These are phyloP conservation scores for Leucosticte australis DNA, from an alignment of 2,113 vertebrate genomes.

Conservation along the genomic window DNA sequence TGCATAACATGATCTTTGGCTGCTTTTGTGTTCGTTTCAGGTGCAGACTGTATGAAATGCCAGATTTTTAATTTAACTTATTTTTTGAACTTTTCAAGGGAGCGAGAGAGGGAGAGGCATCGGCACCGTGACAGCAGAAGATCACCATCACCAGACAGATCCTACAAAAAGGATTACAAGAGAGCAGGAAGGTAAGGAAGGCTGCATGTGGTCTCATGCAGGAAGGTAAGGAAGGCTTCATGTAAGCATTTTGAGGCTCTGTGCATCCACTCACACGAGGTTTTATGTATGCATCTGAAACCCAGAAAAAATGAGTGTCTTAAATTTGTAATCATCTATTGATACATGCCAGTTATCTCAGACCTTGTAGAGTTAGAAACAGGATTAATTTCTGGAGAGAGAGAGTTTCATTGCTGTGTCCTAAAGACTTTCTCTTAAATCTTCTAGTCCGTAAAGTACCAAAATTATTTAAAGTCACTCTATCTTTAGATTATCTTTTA, in stretches of 20 bases:
- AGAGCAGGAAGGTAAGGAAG: conserved; percentile 82
- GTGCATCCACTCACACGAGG: background rate
- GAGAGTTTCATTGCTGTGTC: background rate
- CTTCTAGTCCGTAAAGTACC: background rate
- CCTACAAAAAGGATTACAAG: conserved; percentile 85
- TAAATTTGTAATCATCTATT: background rate
- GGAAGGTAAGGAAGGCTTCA: conserved; percentile 76
- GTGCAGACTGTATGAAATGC: background rate
- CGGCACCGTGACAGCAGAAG: conserved; percentile 86
- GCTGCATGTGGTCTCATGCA: background rate
- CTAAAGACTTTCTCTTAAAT: background rate
- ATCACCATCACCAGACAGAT: conserved; percentile 85
- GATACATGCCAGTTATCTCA: background rate
- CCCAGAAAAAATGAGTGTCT: background rate
- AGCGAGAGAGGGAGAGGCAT: conserved; percentile 84
- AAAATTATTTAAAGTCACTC: background rate
- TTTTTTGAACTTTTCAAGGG: conserved; percentile 72
- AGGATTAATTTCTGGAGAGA: background rate
- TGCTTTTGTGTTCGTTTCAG: background rate
- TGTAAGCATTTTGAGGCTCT: background rate
- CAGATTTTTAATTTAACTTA: conserved; percentile 27
- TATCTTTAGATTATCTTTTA: background rate
- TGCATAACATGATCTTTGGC: background rate
- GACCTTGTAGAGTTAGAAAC: background rate
- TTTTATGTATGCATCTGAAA: background rate